phyloP scores from a whole-genome alignment of 2,113 vertebrate species.

The Bambusicola thoracicus region DNA sequence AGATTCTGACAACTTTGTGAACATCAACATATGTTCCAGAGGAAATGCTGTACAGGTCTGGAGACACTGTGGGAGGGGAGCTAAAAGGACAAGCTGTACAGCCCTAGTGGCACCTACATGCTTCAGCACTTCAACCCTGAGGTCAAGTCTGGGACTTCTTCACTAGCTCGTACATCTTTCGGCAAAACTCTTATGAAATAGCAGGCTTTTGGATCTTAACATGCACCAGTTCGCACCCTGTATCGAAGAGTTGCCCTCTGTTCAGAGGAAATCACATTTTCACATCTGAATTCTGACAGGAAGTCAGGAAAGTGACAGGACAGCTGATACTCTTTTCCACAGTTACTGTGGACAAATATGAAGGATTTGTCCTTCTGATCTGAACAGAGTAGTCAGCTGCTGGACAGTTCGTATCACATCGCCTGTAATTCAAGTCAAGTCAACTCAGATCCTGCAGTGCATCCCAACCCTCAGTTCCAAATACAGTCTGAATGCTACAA shows the following conservation, averaged over 20 bases:
- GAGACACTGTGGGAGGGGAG: background rate
- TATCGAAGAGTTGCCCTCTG: background rate
- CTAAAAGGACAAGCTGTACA: background rate
- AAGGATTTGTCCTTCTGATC: no score
- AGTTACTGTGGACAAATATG: background rate
- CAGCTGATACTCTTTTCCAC: background rate
- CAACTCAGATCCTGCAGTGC: background rate
- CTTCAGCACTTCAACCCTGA: background rate
- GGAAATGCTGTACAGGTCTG: background rate
- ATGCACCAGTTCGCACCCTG: background rate
- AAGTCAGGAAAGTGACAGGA: background rate
- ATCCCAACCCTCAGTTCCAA: background rate
- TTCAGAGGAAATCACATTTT: background rate
- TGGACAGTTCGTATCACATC: background rate
- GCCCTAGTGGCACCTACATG: rapidly evolving
- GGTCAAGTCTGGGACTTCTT: background rate
- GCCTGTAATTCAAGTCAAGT: background rate
- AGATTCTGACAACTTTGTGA: background rate
- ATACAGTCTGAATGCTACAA: background rate
- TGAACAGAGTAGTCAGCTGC: background rate
- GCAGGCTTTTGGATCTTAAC: background rate
- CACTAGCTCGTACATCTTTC: background rate
- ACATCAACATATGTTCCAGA: background rate
- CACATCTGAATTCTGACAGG: background rate
- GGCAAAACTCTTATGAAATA: background rate